Conservation (phyloP, 2,888 invertebrate species). For the Neelides folsomi region DNA sequence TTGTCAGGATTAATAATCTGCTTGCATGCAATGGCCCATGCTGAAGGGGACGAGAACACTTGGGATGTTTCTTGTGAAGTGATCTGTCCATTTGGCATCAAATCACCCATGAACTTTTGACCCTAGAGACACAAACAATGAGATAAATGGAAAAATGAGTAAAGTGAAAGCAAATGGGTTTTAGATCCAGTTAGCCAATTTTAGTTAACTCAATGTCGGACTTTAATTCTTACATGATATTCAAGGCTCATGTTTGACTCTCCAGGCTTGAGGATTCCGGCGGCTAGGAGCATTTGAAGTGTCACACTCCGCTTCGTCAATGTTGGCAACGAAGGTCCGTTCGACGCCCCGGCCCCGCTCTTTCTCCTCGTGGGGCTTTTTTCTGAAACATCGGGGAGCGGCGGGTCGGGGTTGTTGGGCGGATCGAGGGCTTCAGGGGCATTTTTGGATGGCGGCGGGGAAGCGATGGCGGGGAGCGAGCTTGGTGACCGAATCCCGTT, state of each 20-base stretch:
- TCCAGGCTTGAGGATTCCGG: constrained; percentile 59
- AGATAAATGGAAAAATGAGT: too few species aligned
- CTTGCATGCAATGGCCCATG: constrained; percentile 87
- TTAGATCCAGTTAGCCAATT: neutral
- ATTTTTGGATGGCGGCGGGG: too few species aligned
- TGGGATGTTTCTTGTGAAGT: constrained; percentile 76
- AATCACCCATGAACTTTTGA: constrained; percentile 75
- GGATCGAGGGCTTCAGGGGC: too few species aligned
- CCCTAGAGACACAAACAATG: constrained; percentile 46
- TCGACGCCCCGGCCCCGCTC: constrained; percentile 8
- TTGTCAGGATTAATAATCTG: constrained; percentile 80
- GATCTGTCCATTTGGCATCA: constrained; percentile 73
- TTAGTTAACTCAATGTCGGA: neutral
- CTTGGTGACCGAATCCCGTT: too few species aligned
- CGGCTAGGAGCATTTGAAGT: constrained; percentile 69
- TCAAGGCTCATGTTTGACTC: constrained; percentile 75
- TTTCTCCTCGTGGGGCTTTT: too few species aligned
- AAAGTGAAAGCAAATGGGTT: too few species aligned
- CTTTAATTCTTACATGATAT: constrained; percentile 53
- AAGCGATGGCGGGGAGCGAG: too few species aligned
- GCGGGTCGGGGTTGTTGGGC: too few species aligned
- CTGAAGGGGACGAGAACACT: constrained; percentile 75
- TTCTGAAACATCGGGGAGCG: too few species aligned
- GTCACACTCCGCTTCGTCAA: constrained; percentile 49
- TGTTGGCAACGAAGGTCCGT: constrained; percentile 43